phyloP scores from a whole-genome alignment of 2,888 invertebrate species.

The Hirudinaria manillensis region DNA sequence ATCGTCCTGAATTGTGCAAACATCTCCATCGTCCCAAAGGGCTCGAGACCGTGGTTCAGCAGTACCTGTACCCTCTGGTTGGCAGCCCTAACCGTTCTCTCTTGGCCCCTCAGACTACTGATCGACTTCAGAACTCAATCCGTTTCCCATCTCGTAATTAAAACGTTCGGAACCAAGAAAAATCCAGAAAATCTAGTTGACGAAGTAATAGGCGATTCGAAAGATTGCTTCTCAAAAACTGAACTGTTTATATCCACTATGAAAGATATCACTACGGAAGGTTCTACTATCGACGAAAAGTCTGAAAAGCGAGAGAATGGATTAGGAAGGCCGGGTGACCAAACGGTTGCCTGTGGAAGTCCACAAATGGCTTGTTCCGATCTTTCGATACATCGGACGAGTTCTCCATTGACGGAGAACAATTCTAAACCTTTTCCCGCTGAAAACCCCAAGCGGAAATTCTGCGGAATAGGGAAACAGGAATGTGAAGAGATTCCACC shows the following conservation, averaged over 20 bases:
- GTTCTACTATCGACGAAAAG: neutral
- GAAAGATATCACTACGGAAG: neutral
- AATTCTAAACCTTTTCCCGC: neutral
- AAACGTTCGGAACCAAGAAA: neutral
- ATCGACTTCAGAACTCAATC: conserved; percentile 17
- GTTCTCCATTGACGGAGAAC: neutral
- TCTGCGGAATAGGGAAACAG: neutral
- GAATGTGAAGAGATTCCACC: neutral
- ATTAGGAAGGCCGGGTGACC: too few species aligned
- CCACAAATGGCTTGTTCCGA: neutral
- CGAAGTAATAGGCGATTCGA: neutral
- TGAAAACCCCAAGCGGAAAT: neutral
- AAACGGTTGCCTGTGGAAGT: neutral
- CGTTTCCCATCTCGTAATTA: conserved; percentile 20
- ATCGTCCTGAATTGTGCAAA: neutral
- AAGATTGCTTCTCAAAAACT: neutral
- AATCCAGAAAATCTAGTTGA: neutral
- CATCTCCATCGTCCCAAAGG: conserved; percentile 14
- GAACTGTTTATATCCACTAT: neutral
- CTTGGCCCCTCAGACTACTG: conserved; percentile 33
- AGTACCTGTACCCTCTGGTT: conserved; percentile 24
- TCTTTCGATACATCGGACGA: too few species aligned
- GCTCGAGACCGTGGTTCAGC: conserved; percentile 23
- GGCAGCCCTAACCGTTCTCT: conserved; percentile 23
- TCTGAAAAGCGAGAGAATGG: too few species aligned